Percentiles rank a stretch among this genome's conserved stretches.
Evolutionary conservation across 1,140 invertebrate genomes (phyloP).

Genomic region (Theocolax elegans): DNA sequence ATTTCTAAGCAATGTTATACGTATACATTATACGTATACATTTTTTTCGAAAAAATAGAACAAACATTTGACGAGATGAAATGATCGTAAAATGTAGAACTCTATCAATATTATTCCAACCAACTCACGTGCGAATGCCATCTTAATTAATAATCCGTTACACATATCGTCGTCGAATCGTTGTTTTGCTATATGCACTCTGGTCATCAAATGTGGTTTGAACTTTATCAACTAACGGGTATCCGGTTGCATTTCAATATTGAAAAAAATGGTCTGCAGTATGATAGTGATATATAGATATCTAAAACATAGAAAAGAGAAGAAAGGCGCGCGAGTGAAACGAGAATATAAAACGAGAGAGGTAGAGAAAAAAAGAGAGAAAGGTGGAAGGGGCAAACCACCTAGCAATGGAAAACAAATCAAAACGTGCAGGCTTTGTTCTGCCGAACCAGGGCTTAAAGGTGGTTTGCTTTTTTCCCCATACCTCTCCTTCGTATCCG

Average conservation of each 20-base stretch:
- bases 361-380: not conserved
- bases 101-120: too few relatives aligned
- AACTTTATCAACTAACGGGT: not conserved
- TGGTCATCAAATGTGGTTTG: not conserved
- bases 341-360: not conserved
- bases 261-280: constrained; percentile 10
- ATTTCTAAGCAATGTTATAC: too few relatives aligned
- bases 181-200: too few relatives aligned
- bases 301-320: not conserved
- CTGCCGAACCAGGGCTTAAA: constrained; percentile 48
- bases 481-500: not conserved
- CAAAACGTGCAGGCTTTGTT: constrained; percentile 46
- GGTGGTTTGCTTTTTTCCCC: constrained; percentile 44
- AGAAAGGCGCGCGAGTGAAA: not conserved
- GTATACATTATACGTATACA: too few relatives aligned
- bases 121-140: too few relatives aligned
- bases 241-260: not conserved
- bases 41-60: too few relatives aligned
- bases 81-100: too few relatives aligned
- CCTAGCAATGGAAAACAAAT: constrained; percentile 33
- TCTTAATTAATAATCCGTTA: too few relatives aligned
- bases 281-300: too few relatives aligned
- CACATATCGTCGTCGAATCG: too few relatives aligned
- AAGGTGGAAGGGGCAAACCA: not conserved
- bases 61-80: too few relatives aligned